A percentile compares a stretch with the other conserved stretches of the same genome.
These are phyloP conservation scores for Prunella strophiata DNA, from an alignment of 2,797 vertebrate species.

Conservation along the genomic window DNA sequence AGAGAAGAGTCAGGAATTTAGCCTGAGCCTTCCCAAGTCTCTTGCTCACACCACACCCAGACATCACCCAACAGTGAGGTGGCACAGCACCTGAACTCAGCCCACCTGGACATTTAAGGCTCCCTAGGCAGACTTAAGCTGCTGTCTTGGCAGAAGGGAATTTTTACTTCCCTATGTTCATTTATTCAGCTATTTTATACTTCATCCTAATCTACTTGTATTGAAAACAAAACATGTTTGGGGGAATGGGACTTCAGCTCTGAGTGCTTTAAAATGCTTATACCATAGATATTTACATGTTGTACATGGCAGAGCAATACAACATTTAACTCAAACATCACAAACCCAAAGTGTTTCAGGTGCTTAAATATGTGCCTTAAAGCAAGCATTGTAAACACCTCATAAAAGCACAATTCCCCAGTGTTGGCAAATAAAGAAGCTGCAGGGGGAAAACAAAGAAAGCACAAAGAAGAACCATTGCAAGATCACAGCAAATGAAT, in stretches of 20 bases:
- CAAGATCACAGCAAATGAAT: not conserved
- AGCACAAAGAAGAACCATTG: not conserved
- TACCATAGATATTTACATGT: not conserved
- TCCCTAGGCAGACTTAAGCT: not conserved
- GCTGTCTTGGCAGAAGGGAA: not conserved
- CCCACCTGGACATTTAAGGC: not conserved
- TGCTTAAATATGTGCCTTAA: slow-evolving; percentile 21
- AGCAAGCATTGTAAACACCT: slow-evolving; percentile 39
- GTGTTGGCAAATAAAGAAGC: slow-evolving; percentile 32
- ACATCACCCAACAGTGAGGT: not conserved
- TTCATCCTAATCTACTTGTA: not conserved
- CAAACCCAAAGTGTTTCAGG: not conserved
- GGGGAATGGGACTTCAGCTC: not conserved
- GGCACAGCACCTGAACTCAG: not conserved
- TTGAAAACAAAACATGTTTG: not conserved
- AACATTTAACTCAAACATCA: slow-evolving; percentile 32
- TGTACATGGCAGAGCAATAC: not conserved
- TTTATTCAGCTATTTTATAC: not conserved
- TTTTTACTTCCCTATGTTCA: not conserved
- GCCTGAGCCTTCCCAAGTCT: not conserved
- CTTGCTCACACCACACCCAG: not conserved
- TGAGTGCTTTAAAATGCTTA: not conserved
- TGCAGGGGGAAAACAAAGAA: slow-evolving; percentile 5
- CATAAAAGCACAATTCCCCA: slow-evolving; percentile 51
- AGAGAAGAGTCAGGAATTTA: not conserved